Base-by-base conservation (phyloP, 1,140 invertebrate species). In the Scaptomyza hsui region DNA sequence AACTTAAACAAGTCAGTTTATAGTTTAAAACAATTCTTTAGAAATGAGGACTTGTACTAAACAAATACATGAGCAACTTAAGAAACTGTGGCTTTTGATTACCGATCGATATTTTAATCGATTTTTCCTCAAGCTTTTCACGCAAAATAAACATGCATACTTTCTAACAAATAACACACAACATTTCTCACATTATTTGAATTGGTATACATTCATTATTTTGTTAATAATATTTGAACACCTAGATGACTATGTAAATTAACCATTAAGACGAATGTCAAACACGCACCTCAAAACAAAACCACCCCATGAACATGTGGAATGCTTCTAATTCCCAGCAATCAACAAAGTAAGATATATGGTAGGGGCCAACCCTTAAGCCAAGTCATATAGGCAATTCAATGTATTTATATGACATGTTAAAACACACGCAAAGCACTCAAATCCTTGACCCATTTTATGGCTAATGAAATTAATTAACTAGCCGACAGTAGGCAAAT, bases 381-480 rank as follows among this genome's bases (percentile, higher is more conserved):
- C n/a, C 10, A 48, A 60, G 56, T n/a, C 18, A 48, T 41, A 61
- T 60, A 42, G 49, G 47, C 26, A 16, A 4, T 26, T 24, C 42
- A 61, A 21, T 48, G 48, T 41, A 1, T 37, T 9, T 15, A 18
- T 39, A 12, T 44, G 19, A 72, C 53, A 67, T 48, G 26, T 15
- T 24, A n/a, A n/a, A 2, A 29, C 29, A 56, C 62, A 60, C 51
- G 48, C 65, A 32, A 37, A 15, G 35, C 32, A 44, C 15, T 15
- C 15, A 47, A 26, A 64, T 47, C 76, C 76, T 78, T 78, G 76
- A 74, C 76, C 76, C 64, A 78, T 56, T 57, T 70, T 70, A 75
- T 75, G 57, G 61, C 61, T 76, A 78, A 76, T 72, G 26, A 62
- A 64, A 78, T 78, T 74, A 70, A 78, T 73, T 77, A 77, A 70